Conservation (phyloP, 2,888 invertebrate genomes). For the Phyto melanocephala region DNA sequence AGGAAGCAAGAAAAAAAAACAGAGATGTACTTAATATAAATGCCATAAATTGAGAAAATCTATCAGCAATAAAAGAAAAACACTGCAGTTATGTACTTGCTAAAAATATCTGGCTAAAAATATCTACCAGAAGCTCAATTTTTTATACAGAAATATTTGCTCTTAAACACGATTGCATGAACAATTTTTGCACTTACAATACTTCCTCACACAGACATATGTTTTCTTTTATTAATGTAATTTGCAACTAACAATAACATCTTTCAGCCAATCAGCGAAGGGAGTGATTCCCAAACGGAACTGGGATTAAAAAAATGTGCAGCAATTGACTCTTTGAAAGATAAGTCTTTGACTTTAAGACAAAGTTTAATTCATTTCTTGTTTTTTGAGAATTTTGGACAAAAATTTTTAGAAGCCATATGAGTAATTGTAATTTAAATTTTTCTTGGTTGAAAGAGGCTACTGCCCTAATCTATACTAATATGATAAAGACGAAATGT, state of each 20-base stretch:
- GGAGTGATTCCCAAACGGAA: no score
- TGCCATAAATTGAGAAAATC: not conserved
- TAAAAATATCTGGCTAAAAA: not conserved
- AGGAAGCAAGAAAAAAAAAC: not conserved
- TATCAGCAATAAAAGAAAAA: not conserved
- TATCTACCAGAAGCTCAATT: not conserved
- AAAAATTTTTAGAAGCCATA: no score
- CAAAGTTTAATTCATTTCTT: no score
- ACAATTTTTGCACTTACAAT: not conserved
- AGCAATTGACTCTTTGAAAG: no score
- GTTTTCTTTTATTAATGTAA: not conserved
- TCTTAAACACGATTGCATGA: not conserved
- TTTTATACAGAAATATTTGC: not conserved
- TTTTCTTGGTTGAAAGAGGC: no score
- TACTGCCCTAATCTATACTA: no score
- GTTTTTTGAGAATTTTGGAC: no score
- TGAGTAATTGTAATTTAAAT: no score
- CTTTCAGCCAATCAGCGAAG: slow-evolving; percentile 10
- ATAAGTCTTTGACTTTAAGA: no score
- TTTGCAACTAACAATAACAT: not conserved
- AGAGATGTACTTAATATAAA: not conserved
- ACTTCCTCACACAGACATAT: not conserved
- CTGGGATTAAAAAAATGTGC: no score
- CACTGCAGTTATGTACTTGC: not conserved
- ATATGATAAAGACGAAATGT: no score